Evolutionary conservation across 2,888 invertebrate genomes (phyloP).

Genomic region (Tetanocera ferruginea): DNA sequence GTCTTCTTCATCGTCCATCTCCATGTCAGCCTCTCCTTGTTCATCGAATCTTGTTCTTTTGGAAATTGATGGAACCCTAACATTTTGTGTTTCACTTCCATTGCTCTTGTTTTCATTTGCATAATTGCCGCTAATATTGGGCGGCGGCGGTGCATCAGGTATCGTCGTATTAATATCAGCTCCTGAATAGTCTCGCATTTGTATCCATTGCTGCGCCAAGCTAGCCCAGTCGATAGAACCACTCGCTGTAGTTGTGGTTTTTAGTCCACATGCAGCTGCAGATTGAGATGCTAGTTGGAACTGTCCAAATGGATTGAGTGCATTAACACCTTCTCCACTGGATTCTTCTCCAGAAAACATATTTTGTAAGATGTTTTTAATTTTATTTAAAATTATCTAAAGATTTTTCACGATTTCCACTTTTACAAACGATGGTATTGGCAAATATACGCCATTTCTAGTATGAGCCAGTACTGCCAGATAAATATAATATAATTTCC

Average conservation of each 20-base stretch:
- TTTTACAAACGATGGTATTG: too few relatives aligned
- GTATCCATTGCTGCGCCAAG: constrained; percentile 97
- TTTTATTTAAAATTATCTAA: constrained; percentile 17
- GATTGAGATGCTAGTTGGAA: constrained; percentile 80
- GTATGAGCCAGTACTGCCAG: too few relatives aligned
- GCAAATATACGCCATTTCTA: too few relatives aligned
- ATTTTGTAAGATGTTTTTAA: constrained; percentile 6
- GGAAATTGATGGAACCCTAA: constrained; percentile 20
- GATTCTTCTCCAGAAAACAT: constrained; percentile 66
- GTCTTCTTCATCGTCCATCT: constrained; percentile 79
- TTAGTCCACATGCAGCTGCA: constrained; percentile 47
- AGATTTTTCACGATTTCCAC: too few relatives aligned
- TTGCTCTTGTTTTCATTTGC: neutral
- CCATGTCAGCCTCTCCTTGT: constrained; percentile 90
- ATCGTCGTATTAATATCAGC: constrained; percentile 69
- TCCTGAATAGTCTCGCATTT: constrained; percentile 79
- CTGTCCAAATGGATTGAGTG: constrained; percentile 74
- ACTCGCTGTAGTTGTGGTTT: constrained; percentile 44
- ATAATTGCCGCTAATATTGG: constrained; percentile 58
- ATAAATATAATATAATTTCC: too few relatives aligned
- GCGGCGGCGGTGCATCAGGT: constrained; percentile 75
- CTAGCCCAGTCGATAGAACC: constrained; percentile 97
- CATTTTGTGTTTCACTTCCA: neutral
- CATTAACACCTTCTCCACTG: constrained; percentile 62
- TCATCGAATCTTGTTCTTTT: constrained; percentile 71